Conservation (phyloP, 2,888 invertebrate genomes). For the Meandrusa payeni region DNA sequence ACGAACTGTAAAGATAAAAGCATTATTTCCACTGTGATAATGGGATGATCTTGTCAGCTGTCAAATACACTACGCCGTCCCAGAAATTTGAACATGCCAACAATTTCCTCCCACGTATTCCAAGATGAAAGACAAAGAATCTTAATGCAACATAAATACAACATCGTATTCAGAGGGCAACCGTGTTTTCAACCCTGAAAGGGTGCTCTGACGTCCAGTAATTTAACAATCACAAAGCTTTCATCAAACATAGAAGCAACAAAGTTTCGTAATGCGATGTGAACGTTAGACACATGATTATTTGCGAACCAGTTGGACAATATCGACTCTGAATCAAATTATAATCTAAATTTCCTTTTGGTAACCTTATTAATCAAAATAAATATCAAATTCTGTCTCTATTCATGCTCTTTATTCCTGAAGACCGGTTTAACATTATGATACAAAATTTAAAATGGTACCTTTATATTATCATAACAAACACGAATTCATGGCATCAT, state of each 20-base stretch:
- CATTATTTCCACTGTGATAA: constrained; percentile 11
- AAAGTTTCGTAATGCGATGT: neutral
- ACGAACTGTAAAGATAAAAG: constrained; percentile 9
- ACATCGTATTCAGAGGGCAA: constrained; percentile 2
- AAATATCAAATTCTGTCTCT: no score
- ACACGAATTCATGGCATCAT: no score
- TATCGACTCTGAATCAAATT: no score
- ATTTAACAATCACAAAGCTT: constrained; percentile 4
- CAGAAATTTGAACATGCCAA: constrained; percentile 12
- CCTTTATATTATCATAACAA: no score
- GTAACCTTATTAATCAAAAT: no score
- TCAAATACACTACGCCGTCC: constrained; percentile 9
- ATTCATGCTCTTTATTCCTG: no score
- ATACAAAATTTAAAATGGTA: no score
- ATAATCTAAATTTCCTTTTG: no score
- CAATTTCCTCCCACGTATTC: constrained; percentile 5
- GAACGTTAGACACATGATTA: neutral
- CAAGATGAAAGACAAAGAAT: constrained; percentile 5
- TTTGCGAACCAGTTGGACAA: neutral
- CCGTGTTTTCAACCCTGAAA: neutral
- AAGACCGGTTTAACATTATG: no score
- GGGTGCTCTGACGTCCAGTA: neutral
- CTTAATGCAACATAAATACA: constrained; percentile 7
- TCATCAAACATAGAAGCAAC: neutral
- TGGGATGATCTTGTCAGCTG: constrained; percentile 1